Evolutionary conservation across 2,888 invertebrate species (phyloP).

Genomic region (Epinotia bilunana): DNA sequence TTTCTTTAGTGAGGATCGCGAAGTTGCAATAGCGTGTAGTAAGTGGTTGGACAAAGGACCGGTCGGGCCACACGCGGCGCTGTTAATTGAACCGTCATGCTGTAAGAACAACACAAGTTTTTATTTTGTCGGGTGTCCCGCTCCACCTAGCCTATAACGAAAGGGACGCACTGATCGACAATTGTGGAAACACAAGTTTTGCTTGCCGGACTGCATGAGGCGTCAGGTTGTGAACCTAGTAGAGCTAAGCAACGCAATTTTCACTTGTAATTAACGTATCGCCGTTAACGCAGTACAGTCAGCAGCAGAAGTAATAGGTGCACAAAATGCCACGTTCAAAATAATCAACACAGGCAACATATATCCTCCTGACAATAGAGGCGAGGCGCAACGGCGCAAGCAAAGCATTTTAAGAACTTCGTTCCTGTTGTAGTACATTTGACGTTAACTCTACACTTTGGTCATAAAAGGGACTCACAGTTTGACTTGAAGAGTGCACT

Average conservation of each 20-base stretch:
- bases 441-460: no score
- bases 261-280: slow-evolving; percentile 62
- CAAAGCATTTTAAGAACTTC: no score
- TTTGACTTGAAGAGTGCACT: no score
- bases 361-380: no score
- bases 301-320: not conserved
- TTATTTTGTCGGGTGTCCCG: not conserved
- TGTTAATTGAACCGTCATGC: slow-evolving; percentile 62
- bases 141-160: not conserved
- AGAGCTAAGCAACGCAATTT: slow-evolving; percentile 56
- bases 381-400: no score
- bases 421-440: no score
- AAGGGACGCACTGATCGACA: slow-evolving; percentile 1
- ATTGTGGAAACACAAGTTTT: not conserved
- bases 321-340: not conserved
- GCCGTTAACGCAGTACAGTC: slow-evolving; percentile 50
- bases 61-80: slow-evolving; percentile 61
- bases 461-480: no score
- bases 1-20: slow-evolving; percentile 40
- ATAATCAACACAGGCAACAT: not conserved
- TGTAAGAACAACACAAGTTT: not conserved
- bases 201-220: not conserved
- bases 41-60: slow-evolving; percentile 45
- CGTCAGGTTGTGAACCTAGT: slow-evolving; percentile 16
- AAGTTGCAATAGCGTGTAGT: slow-evolving; percentile 48